phyloP scores from a whole-genome alignment of 2,113 vertebrate species.

The Sorex araneus region DNA sequence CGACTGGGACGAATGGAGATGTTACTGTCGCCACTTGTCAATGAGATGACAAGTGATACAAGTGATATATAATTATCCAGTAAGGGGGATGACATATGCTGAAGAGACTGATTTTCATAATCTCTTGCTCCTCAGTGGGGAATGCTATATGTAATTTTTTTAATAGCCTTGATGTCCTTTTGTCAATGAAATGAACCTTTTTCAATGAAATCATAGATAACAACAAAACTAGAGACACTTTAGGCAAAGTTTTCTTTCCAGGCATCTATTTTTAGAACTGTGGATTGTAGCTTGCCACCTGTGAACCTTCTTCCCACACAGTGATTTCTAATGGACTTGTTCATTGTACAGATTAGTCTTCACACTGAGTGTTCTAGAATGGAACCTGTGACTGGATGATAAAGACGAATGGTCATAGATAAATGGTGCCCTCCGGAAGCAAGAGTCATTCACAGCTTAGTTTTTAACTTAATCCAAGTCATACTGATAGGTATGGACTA shows the following conservation, averaged over 20 bases:
- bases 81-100: neutral
- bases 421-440: neutral
- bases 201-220: neutral
- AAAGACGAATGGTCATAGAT: neutral
- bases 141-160: neutral
- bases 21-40: too few species aligned
- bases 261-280: neutral
- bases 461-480: neutral
- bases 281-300: neutral
- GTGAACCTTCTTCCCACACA: neutral
- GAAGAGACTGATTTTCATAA: neutral
- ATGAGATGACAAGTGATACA: too few species aligned
- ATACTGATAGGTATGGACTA: too few species aligned
- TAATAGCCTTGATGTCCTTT: neutral
- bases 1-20: too few species aligned
- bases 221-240: constrained; percentile 3
- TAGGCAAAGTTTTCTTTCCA: neutral
- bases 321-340: neutral
- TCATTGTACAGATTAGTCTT: neutral
- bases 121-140: neutral
- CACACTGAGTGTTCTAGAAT: neutral
- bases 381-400: neutral
- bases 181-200: too few species aligned
- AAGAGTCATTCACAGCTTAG: neutral
- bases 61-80: neutral